A percentile compares a stretch with the other conserved stretches of the same genome.
phyloP scores from a whole-genome alignment of 1,140 invertebrate species.

The Drosophila rhopaloa region DNA sequence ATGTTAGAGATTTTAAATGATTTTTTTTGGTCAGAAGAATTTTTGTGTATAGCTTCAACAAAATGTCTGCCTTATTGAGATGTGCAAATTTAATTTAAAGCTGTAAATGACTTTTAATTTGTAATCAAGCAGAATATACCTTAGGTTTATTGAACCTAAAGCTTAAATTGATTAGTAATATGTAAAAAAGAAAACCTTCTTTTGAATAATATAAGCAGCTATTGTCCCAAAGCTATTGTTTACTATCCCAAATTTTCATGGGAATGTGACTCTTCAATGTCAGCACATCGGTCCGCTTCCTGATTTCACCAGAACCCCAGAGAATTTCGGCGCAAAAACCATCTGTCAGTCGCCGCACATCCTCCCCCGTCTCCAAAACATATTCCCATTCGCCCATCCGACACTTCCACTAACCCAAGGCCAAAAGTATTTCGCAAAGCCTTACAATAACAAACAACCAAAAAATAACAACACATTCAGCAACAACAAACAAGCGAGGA shows the following conservation, averaged over 20 bases:
- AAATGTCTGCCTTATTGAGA: no score
- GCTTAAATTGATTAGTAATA: background rate
- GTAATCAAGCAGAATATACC: no score
- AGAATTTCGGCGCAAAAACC: constrained; percentile 31
- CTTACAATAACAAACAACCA: constrained; percentile 38
- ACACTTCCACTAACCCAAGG: constrained; percentile 35
- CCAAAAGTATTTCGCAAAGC: constrained; percentile 17
- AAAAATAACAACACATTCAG: constrained; percentile 38
- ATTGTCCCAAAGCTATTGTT: background rate
- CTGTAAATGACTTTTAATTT: no score
- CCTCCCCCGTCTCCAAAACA: constrained; percentile 6
- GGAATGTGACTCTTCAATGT: constrained; percentile 26
- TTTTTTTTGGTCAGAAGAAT: no score
- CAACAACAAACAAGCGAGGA: constrained; percentile 18
- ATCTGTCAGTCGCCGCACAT: constrained; percentile 28
- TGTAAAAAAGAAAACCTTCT: background rate
- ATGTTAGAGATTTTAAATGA: no score
- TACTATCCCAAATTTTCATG: constrained; percentile 7
- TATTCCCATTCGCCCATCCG: constrained; percentile 33
- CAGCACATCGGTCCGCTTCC: constrained; percentile 21
- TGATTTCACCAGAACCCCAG: constrained; percentile 29
- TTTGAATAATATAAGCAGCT: background rate
- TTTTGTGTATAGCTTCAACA: no score
- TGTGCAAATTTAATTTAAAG: no score
- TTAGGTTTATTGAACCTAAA: no score